phyloP scores from a whole-genome alignment of 2,888 invertebrate genomes.

The Eupithecia subfuscata region DNA sequence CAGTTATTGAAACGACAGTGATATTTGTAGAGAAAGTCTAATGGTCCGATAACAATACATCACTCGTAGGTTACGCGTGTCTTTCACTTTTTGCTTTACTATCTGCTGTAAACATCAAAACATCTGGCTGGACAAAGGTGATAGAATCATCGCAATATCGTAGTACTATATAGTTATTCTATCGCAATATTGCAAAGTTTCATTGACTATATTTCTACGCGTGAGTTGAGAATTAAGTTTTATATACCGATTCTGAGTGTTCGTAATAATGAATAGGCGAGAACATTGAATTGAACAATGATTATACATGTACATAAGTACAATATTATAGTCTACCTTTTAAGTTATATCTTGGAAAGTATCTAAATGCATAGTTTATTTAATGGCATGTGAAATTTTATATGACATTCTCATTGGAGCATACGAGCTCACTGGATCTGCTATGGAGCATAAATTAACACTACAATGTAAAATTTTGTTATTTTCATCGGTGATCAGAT shows the following conservation, averaged over 20 bases:
- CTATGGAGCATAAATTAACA: neutral
- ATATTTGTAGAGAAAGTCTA: constrained; percentile 59
- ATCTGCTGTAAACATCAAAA: neutral
- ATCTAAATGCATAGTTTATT: neutral
- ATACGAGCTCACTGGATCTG: neutral
- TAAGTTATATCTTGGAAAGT: neutral
- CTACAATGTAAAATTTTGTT: neutral
- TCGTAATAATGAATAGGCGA: neutral
- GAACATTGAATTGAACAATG: neutral
- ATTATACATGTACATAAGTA: neutral
- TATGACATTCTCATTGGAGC: neutral
- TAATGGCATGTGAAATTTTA: neutral
- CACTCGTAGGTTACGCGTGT: constrained; percentile 34
- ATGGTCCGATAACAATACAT: constrained; percentile 52
- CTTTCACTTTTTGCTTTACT: constrained; percentile 43
- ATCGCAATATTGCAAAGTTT: neutral
- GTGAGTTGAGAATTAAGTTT: neutral
- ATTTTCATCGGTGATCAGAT: neutral
- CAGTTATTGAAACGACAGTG: constrained; percentile 25
- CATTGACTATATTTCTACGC: neutral
- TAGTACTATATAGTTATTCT: too few species aligned
- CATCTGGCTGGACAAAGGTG: neutral
- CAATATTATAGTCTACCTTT: neutral
- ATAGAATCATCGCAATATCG: neutral
- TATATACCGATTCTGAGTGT: neutral